Percentiles rank a stretch among this genome's conserved stretches.
phyloP scores from a whole-genome alignment of 2,888 invertebrate genomes.

The Tipula unca region DNA sequence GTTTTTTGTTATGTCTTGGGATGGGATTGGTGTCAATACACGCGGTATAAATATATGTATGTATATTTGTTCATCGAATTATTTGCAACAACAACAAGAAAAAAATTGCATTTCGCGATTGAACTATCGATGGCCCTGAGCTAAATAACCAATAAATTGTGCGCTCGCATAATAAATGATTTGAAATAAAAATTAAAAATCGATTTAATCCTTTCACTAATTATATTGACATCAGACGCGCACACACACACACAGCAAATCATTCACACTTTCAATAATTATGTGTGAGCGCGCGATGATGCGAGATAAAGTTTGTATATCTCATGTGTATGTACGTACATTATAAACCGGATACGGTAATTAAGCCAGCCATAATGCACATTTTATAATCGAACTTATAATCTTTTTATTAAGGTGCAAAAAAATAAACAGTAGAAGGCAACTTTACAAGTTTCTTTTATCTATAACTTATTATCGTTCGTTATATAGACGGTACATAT shows the following conservation, averaged over 20 bases:
- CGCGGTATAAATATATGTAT: neutral
- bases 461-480: neutral
- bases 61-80: neutral
- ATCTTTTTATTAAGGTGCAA: neutral
- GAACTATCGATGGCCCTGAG: slow-evolving; percentile 2
- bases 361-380: neutral
- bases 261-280: neutral
- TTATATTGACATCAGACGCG: neutral
- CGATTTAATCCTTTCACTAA: neutral
- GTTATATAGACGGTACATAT: no score
- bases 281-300: neutral
- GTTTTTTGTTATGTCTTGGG: neutral
- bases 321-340: neutral
- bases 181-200: neutral
- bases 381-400: neutral
- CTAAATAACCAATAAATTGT: neutral
- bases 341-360: neutral
- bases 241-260: neutral
- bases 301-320: neutral
- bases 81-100: neutral
- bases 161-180: neutral
- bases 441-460: neutral
- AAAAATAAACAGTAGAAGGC: neutral
- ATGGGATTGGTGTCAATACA: neutral
- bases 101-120: neutral